Percentiles rank a stretch among this genome's conserved stretches.
phyloP scores from a whole-genome alignment of 2,888 invertebrate species.

The Drosophila mimetica region DNA sequence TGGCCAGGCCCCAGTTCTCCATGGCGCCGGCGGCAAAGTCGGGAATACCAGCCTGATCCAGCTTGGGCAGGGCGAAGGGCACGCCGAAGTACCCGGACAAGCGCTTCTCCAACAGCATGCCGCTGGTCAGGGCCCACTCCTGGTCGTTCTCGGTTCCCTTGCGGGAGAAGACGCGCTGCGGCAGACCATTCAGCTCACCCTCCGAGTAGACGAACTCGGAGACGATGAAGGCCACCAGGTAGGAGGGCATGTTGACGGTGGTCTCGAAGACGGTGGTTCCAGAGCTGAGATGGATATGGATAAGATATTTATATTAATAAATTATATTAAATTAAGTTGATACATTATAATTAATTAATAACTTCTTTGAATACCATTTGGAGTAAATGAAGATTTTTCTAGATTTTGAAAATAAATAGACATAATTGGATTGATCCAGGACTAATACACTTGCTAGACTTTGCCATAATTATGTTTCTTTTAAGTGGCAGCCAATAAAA shows the following conservation, averaged over 20 bases:
- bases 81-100: conserved; percentile 90
- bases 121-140: conserved; percentile 89
- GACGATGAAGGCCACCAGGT: conserved; percentile 92
- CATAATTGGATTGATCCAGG: too few species aligned
- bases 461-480: too few species aligned
- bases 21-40: conserved; percentile 94
- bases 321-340: background rate
- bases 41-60: conserved; percentile 94
- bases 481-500: background rate
- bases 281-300: background rate
- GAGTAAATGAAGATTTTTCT: too few species aligned
- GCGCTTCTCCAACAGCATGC: conserved; percentile 88
- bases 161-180: conserved; percentile 81
- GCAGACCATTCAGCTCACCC: conserved; percentile 61
- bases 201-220: conserved; percentile 85
- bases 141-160: conserved; percentile 84
- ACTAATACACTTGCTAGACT: too few species aligned
- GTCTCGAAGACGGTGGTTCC: conserved; percentile 82
- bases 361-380: background rate
- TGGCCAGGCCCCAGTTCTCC: conserved; percentile 97
- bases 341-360: too few species aligned
- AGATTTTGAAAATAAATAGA: too few species aligned
- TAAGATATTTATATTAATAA: background rate
- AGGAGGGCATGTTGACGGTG: conserved; percentile 89
- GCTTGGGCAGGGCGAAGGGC: conserved; percentile 90